Conservation (phyloP, 1,140 invertebrate genomes). For the Aphelinus atriplicis region DNA sequence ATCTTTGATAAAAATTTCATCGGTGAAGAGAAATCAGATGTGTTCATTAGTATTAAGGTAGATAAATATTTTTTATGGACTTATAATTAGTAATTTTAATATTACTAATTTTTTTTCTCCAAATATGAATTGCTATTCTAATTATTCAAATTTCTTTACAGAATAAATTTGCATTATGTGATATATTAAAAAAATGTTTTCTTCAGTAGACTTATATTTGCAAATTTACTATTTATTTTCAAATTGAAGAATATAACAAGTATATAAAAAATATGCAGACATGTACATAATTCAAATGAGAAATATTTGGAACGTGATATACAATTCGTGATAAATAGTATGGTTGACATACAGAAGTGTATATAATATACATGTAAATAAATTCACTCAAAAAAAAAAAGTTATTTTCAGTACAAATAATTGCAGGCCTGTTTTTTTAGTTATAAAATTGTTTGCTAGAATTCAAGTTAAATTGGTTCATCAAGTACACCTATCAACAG, state of each 20-base stretch:
- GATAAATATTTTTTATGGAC: conserved; percentile 19
- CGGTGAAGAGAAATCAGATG: conserved; percentile 24
- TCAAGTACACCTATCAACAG: no score
- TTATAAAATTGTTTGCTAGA: no score
- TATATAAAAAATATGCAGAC: conserved; percentile 41
- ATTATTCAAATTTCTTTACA: conserved; percentile 38
- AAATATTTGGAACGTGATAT: conserved; percentile 31
- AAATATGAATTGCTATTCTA: conserved; percentile 9
- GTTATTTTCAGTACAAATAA: conserved; percentile 16
- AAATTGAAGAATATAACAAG: conserved; percentile 20
- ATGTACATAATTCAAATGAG: conserved; percentile 34
- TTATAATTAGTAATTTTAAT: neutral
- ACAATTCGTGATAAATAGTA: conserved; percentile 30
- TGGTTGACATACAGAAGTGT: conserved; percentile 35
- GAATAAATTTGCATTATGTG: conserved; percentile 25
- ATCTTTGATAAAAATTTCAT: conserved; percentile 30
- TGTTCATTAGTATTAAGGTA: conserved; percentile 38
- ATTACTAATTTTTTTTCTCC: conserved; percentile 3
- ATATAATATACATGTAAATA: conserved; percentile 41
- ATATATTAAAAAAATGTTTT: conserved; percentile 21
- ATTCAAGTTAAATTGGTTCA: no score
- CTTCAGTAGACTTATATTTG: conserved; percentile 34
- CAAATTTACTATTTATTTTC: conserved; percentile 30
- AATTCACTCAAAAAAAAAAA: conserved; percentile 23
- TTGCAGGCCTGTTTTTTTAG: neutral